A percentile compares a stretch with the other conserved stretches of the same genome.
Conservation (phyloP, 1,140 invertebrate species). For the Vanessa tameamea region DNA sequence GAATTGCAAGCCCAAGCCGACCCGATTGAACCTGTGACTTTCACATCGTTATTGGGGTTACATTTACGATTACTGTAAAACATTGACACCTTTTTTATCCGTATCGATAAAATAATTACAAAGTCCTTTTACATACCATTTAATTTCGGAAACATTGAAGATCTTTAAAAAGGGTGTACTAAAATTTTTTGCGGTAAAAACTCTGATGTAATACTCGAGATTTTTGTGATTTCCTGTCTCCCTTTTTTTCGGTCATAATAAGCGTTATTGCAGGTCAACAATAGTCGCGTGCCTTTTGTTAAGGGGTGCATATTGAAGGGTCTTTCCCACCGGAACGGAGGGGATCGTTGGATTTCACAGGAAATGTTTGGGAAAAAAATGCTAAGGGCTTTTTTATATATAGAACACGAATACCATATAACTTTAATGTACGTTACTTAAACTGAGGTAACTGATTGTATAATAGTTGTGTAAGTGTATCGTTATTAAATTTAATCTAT, state of each 20-base stretch:
- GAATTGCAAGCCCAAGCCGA: too few relatives aligned
- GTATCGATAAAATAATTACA: too few relatives aligned
- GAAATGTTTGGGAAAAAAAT: conserved; percentile 13
- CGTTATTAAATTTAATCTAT: too few relatives aligned
- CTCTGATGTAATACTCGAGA: neutral
- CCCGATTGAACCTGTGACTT: too few relatives aligned
- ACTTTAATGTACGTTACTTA: neutral
- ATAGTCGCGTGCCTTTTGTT: conserved; percentile 35
- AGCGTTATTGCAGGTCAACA: conserved; percentile 27
- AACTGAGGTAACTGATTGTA: too few relatives aligned
- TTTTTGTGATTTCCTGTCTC: conserved; percentile 19
- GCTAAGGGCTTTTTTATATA: neutral
- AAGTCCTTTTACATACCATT: neutral
- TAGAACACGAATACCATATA: neutral
- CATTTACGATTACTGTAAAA: too few relatives aligned
- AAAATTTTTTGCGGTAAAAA: neutral
- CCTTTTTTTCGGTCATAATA: conserved; percentile 17
- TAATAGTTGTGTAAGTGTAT: too few relatives aligned
- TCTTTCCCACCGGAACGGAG: conserved; percentile 40
- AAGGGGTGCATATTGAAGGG: conserved; percentile 23
- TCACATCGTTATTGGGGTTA: too few relatives aligned
- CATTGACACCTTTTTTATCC: too few relatives aligned
- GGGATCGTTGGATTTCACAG: conserved; percentile 4
- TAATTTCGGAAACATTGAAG: neutral
- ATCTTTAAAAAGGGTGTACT: neutral